Evolutionary conservation across 2,797 vertebrate genomes (phyloP).

Genomic region (Smutsia gigantea): DNA sequence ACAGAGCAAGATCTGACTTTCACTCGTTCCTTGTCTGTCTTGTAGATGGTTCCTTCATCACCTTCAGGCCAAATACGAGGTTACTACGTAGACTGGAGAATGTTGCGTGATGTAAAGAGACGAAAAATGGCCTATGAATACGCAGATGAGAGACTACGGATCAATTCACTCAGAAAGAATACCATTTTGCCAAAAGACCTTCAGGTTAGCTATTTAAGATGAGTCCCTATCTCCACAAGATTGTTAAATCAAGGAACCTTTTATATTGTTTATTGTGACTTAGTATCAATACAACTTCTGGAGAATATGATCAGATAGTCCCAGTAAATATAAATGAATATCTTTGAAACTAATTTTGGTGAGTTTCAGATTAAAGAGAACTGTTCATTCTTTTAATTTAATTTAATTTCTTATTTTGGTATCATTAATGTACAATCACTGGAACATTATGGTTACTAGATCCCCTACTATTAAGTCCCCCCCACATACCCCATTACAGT

Average conservation of each 20-base stretch:
- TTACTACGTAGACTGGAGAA: conserved; percentile 96
- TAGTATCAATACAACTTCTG: background rate
- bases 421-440: too few species aligned
- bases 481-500: too few species aligned
- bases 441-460: too few species aligned
- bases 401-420: too few species aligned
- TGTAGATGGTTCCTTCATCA: conserved; percentile 73
- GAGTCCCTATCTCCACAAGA: background rate
- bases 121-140: conserved; percentile 93
- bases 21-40: background rate
- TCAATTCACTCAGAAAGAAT: conserved; percentile 97
- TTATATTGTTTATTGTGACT: background rate
- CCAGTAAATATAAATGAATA: background rate
- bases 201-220: conserved; percentile 88
- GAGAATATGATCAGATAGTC: background rate
- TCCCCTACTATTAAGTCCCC: too few species aligned
- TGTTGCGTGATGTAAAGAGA: conserved; percentile 96
- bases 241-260: background rate
- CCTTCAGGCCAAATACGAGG: conserved; percentile 87
- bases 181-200: conserved; percentile 94
- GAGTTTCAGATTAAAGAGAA: conserved; percentile 24
- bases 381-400: background rate
- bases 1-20: background rate
- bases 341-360: background rate
- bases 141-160: conserved; percentile 93